A percentile compares a stretch with the other conserved stretches of the same genome.
Conservation (phyloP, 2,797 vertebrate species). For the Aphelocoma californica region DNA sequence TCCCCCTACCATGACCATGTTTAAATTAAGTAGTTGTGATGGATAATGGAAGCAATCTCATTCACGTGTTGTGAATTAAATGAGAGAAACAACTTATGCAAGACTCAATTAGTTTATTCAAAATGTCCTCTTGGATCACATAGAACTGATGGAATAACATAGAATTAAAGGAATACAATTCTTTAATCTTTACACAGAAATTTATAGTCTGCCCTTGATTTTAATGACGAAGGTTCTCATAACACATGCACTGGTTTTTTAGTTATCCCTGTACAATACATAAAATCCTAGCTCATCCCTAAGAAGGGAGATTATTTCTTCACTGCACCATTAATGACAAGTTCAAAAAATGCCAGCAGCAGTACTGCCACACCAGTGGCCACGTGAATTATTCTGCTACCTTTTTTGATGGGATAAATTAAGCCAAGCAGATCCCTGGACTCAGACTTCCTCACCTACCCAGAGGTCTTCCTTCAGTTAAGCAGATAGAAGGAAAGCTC, state of each 20-base stretch:
- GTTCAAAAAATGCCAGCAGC: neutral
- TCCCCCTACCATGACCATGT: neutral
- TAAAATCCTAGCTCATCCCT: neutral
- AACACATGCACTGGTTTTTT: neutral
- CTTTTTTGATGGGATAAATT: neutral
- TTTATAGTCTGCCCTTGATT: neutral
- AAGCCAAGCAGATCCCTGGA: neutral
- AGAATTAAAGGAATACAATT: neutral
- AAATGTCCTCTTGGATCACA: neutral
- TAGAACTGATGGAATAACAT: neutral
- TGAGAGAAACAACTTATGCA: constrained; percentile 19
- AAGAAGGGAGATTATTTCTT: neutral
- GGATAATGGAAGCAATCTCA: neutral
- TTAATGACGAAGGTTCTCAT: neutral
- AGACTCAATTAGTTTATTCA: constrained; percentile 42
- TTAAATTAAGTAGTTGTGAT: neutral
- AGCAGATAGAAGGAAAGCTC: neutral
- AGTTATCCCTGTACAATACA: neutral
- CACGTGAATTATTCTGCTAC: neutral
- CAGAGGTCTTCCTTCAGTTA: neutral
- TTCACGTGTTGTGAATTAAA: constrained; percentile 25
- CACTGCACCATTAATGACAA: neutral
- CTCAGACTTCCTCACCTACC: neutral
- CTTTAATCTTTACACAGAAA: constrained; percentile 13
- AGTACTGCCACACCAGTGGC: neutral